A percentile compares a stretch with the other conserved stretches of the same genome.
phyloP scores from a whole-genome alignment of 2,888 invertebrate species.

The Stenodera caucasica region DNA sequence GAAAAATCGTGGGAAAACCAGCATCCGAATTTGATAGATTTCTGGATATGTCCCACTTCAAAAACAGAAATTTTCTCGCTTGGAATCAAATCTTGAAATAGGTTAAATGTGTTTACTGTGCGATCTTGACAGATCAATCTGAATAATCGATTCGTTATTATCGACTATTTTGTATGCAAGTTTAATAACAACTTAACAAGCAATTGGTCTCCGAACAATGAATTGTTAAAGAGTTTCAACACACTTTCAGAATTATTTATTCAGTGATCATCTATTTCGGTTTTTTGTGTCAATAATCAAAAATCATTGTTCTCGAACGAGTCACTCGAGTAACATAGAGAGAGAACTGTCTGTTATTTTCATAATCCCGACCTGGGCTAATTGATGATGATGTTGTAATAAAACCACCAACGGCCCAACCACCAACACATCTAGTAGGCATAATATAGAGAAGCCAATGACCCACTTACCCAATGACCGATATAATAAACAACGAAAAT shows the following conservation, averaged over 20 bases:
- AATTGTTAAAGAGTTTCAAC: neutral
- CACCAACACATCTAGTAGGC: neutral
- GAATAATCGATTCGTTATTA: neutral
- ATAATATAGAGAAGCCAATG: neutral
- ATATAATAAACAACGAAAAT: neutral
- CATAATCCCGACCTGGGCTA: neutral
- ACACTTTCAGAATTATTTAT: neutral
- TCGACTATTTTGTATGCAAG: conserved; percentile 3
- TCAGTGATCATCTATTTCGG: too few species aligned
- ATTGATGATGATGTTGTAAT: too few species aligned
- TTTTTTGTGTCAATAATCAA: too few species aligned
- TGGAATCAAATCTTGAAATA: neutral
- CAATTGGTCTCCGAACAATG: neutral
- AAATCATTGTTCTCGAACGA: too few species aligned
- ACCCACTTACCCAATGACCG: neutral
- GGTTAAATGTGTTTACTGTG: neutral
- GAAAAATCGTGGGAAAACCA: too few species aligned
- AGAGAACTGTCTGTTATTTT: too few species aligned
- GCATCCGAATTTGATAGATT: too few species aligned
- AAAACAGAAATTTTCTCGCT: too few species aligned
- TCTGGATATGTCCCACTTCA: too few species aligned
- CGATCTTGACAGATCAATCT: neutral
- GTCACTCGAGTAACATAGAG: too few species aligned
- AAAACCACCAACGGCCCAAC: too few species aligned
- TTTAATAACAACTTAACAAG: neutral